These are phyloP conservation scores for Macrostomum lignano DNA, from an alignment of 1,140 invertebrate species.

Conservation along the genomic window DNA sequence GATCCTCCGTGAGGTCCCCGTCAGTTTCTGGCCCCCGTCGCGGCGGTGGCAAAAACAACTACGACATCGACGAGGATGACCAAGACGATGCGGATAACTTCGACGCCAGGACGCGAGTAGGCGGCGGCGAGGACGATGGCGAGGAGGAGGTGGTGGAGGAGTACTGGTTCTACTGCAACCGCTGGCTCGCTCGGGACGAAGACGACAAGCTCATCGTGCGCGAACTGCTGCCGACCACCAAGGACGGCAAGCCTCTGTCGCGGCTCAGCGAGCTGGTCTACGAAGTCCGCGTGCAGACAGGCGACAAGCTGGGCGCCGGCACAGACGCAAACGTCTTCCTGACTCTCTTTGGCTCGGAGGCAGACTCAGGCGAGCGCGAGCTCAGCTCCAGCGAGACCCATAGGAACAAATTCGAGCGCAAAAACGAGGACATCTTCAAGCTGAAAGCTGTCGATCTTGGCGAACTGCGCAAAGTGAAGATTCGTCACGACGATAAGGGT, in stretches of 20 bases:
- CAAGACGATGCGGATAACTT: too few relatives aligned
- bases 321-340: constrained; percentile 14
- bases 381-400: constrained; percentile 6
- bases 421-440: constrained; percentile 9
- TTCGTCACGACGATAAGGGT: constrained; percentile 26
- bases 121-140: constrained; percentile 16
- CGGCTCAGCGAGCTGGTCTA: constrained; percentile 11
- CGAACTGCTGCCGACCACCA: constrained; percentile 22
- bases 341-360: constrained; percentile 11
- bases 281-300: constrained; percentile 14
- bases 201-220: constrained; percentile 20
- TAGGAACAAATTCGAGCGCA: constrained; percentile 8
- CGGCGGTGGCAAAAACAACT: too few relatives aligned
- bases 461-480: constrained; percentile 21
- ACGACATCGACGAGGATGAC: too few relatives aligned
- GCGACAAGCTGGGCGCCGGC: constrained; percentile 12
- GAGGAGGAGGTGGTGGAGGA: constrained; percentile 13
- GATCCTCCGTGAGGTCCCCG: too few relatives aligned
- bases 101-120: too few relatives aligned
- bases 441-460: constrained; percentile 22
- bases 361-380: constrained; percentile 7
- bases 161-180: constrained; percentile 24
- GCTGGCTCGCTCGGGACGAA: constrained; percentile 20
- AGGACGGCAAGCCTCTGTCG: constrained; percentile 13
- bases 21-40: too few relatives aligned